A percentile compares a stretch with the other conserved stretches of the same genome.
phyloP scores from a whole-genome alignment of 2,888 invertebrate species.

The Acrocyrtus sp. region DNA sequence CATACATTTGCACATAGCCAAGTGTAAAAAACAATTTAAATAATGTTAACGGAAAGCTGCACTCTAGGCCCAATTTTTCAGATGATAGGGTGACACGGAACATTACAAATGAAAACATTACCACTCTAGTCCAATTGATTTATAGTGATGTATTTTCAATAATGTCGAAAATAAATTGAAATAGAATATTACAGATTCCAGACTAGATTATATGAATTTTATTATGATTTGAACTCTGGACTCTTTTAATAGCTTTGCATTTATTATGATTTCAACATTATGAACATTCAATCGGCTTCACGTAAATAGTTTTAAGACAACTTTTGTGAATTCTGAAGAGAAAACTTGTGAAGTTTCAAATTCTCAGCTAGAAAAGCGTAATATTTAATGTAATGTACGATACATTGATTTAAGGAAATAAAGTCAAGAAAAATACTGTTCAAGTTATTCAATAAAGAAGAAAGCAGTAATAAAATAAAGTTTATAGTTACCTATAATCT shows the following conservation, averaged over 20 bases:
- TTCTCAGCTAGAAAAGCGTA: no score
- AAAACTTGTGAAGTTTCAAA: no score
- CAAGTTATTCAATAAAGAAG: no score
- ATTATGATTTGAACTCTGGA: not conserved
- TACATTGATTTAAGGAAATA: no score
- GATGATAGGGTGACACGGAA: not conserved
- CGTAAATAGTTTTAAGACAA: not conserved
- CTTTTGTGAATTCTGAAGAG: not conserved
- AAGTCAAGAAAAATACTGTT: no score
- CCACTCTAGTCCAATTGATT: conserved; percentile 5
- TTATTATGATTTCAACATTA: not conserved
- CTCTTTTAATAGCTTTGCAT: not conserved
- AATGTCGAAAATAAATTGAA: not conserved
- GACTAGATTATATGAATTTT: not conserved
- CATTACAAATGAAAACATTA: not conserved
- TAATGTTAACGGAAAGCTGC: not conserved
- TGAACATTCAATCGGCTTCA: not conserved
- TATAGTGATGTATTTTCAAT: conserved; percentile 5
- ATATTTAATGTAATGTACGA: no score
- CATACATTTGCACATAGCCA: no score
- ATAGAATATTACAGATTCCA: not conserved
- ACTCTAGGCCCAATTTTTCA: not conserved
- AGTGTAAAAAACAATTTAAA: no score
- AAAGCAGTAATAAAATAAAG: no score
- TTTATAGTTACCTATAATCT: no score